Percentiles rank a stretch among this genome's conserved stretches.
Conservation (phyloP, 2,113 vertebrate genomes). For the Tetraodon nigroviridis region DNA sequence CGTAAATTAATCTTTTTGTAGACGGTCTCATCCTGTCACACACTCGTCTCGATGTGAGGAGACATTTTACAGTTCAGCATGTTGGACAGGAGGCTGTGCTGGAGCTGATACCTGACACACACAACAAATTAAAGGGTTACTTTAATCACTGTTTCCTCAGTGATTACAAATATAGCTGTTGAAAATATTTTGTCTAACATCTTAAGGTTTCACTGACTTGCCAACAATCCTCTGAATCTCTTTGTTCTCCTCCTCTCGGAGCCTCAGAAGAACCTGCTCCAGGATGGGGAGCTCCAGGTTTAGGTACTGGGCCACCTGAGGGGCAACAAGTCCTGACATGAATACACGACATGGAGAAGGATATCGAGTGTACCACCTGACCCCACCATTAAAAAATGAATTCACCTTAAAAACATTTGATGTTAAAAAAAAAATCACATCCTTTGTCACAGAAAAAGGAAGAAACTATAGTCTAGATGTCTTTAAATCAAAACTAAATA, state of each 20-base stretch:
- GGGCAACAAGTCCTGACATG: no score
- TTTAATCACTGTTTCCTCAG: background rate
- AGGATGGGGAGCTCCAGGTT: constrained; percentile 84
- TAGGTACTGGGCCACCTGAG: constrained; percentile 89
- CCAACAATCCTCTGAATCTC: constrained; percentile 75
- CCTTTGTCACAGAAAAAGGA: no score
- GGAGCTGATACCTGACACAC: constrained; percentile 73
- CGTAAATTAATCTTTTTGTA: background rate
- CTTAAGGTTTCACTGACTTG: constrained; percentile 71
- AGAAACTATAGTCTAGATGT: no score
- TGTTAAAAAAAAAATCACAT: no score
- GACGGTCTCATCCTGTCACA: constrained; percentile 43
- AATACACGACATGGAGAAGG: no score
- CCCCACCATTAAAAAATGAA: no score
- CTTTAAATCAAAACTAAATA: no score
- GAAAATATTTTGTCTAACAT: no score
- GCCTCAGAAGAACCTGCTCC: constrained; percentile 79
- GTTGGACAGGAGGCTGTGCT: constrained; percentile 72
- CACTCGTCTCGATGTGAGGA: constrained; percentile 81
- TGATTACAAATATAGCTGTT: no score
- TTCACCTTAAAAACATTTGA: no score
- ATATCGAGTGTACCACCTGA: no score
- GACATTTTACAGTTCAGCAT: constrained; percentile 67
- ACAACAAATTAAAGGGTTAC: background rate
- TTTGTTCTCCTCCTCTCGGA: constrained; percentile 80